phyloP scores from a whole-genome alignment of 2,113 vertebrate genomes.

The Amblyopsis rosae region DNA sequence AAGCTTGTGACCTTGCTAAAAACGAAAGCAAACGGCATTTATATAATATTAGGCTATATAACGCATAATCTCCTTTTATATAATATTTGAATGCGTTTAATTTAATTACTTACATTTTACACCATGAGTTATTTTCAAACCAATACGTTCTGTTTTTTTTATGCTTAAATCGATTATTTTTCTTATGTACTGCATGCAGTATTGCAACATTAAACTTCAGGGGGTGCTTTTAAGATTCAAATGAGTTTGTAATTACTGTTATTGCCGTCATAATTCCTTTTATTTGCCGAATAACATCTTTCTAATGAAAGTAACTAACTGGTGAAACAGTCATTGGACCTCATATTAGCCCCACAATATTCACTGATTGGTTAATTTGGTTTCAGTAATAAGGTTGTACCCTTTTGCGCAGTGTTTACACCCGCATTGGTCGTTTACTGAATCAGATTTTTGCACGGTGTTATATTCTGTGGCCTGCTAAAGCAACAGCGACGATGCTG shows the following conservation, averaged over 20 bases:
- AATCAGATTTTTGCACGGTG: constrained; percentile 32
- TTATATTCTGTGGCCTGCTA: no score
- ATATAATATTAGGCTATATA: not conserved
- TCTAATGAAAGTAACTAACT: constrained; percentile 95
- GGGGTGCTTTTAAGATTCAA: constrained; percentile 82
- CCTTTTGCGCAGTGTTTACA: constrained; percentile 43
- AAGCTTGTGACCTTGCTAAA: not conserved
- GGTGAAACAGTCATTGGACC: constrained; percentile 83
- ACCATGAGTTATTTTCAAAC: not conserved
- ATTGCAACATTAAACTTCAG: constrained; percentile 55
- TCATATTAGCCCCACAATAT: constrained; percentile 77
- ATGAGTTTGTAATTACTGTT: constrained; percentile 89
- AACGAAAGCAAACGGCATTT: not conserved
- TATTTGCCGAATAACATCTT: constrained; percentile 89
- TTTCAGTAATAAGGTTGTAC: constrained; percentile 73
- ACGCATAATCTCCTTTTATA: not conserved
- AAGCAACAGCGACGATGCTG: no score
- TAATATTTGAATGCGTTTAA: not conserved
- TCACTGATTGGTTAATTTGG: constrained; percentile 85
- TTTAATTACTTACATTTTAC: not conserved
- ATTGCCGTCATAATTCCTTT: constrained; percentile 92
- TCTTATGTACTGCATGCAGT: constrained; percentile 30
- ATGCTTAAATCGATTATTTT: not conserved
- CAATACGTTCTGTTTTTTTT: not conserved
- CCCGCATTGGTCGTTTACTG: constrained; percentile 29